Evolutionary conservation across 2,113 vertebrate genomes (phyloP).

Genomic region (Calyptommatus sinebrachiatus): DNA sequence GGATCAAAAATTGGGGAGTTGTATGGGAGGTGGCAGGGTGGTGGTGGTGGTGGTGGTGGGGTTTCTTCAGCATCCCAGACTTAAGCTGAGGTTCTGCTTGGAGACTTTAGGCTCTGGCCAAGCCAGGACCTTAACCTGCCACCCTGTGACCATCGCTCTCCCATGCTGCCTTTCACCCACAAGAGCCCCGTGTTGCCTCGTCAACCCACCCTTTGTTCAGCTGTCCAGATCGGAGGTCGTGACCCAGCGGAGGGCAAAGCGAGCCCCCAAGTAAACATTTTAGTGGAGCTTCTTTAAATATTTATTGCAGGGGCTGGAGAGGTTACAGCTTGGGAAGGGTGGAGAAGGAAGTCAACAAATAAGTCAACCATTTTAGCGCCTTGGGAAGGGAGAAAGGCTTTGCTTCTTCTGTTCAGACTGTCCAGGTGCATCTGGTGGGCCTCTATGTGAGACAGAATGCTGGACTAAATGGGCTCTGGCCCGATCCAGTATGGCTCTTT

Average conservation of each 20-base stretch:
- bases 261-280: slow-evolving; percentile 39
- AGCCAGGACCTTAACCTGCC: slow-evolving; percentile 29
- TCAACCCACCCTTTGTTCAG: slow-evolving; percentile 59
- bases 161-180: slow-evolving; percentile 21
- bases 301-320: slow-evolving; percentile 33
- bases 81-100: neutral
- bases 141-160: slow-evolving; percentile 25
- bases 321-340: neutral
- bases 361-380: neutral
- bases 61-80: neutral
- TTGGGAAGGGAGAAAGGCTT: too few species aligned
- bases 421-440: too few species aligned
- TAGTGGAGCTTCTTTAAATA: slow-evolving; percentile 52
- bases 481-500: too few species aligned
- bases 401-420: too few species aligned
- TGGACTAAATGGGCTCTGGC: too few species aligned
- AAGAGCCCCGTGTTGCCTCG: slow-evolving; percentile 2
- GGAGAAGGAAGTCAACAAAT: neutral
- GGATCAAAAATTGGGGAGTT: neutral
- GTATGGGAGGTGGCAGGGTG: too few species aligned
- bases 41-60: too few species aligned
- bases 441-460: too few species aligned
- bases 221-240: slow-evolving; percentile 57
- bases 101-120: neutral
- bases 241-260: slow-evolving; percentile 60